Evolutionary conservation across 2,888 invertebrate genomes (phyloP).

Genomic region (Sussaba pulchella): DNA sequence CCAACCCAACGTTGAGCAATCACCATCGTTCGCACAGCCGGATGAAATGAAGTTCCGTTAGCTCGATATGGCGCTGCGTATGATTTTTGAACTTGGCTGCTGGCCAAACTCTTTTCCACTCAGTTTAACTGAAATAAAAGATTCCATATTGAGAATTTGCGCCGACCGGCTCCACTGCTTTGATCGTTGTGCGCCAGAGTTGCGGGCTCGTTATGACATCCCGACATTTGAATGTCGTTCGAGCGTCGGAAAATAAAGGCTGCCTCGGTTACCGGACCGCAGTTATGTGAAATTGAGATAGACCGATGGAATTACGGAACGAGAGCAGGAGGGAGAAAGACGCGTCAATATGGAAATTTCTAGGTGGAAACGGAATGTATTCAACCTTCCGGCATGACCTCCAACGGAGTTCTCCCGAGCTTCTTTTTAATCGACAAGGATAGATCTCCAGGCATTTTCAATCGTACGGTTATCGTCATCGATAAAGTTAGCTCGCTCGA

Average conservation of each 20-base stretch:
- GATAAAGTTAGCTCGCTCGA: conserved; percentile 60
- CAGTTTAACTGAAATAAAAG: conserved; percentile 80
- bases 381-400: conserved; percentile 36
- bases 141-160: conserved; percentile 77
- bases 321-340: conserved; percentile 12
- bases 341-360: conserved; percentile 49
- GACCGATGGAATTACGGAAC: conserved; percentile 4
- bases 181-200: conserved; percentile 1
- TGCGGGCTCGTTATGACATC: conserved; percentile 19
- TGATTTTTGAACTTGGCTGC: conserved; percentile 77
- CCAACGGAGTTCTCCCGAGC: conserved; percentile 25
- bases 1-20: conserved; percentile 42
- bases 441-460: conserved; percentile 53
- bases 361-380: conserved; percentile 39
- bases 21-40: conserved; percentile 43
- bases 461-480: conserved; percentile 54
- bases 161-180: conserved; percentile 9
- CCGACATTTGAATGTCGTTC: neutral
- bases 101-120: conserved; percentile 75
- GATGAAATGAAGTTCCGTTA: conserved; percentile 77
- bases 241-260: conserved; percentile 4
- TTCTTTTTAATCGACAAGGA: conserved; percentile 38
- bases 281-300: conserved; percentile 15
- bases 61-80: conserved; percentile 76
- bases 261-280: neutral